phyloP scores from a whole-genome alignment of 2,113 vertebrate genomes.

The Gallinago undulata region DNA sequence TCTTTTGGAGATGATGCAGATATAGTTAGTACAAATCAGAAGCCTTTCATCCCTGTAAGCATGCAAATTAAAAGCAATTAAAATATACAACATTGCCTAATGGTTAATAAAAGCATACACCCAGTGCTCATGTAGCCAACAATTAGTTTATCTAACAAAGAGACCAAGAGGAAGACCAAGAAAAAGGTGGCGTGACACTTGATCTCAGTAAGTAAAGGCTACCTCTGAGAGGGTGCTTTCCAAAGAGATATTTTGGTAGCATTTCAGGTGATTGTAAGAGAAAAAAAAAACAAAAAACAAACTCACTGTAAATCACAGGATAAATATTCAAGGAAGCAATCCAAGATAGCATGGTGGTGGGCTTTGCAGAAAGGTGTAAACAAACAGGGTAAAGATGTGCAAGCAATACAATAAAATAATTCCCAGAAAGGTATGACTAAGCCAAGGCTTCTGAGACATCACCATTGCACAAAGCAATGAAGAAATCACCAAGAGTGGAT shows the following conservation, averaged over 20 bases:
- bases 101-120: not conserved
- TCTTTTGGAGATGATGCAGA: not conserved
- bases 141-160: constrained; percentile 24
- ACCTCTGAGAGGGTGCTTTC: not conserved
- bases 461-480: constrained; percentile 7
- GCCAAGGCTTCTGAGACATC: not conserved
- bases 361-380: not conserved
- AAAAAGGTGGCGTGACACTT: not conserved
- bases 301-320: not conserved
- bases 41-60: not conserved
- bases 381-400: not conserved
- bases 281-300: not conserved
- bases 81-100: not conserved
- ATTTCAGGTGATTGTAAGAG: not conserved
- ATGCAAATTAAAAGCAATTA: constrained; percentile 46
- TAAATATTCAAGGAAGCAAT: not conserved
- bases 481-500: not conserved
- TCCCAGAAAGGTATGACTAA: not conserved
- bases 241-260: not conserved
- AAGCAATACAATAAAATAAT: not conserved
- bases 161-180: not conserved
- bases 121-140: not conserved
- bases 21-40: constrained; percentile 13
- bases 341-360: not conserved
- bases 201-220: not conserved